Conservation (phyloP, 2,888 invertebrate species). For the Diaphora mendica region DNA sequence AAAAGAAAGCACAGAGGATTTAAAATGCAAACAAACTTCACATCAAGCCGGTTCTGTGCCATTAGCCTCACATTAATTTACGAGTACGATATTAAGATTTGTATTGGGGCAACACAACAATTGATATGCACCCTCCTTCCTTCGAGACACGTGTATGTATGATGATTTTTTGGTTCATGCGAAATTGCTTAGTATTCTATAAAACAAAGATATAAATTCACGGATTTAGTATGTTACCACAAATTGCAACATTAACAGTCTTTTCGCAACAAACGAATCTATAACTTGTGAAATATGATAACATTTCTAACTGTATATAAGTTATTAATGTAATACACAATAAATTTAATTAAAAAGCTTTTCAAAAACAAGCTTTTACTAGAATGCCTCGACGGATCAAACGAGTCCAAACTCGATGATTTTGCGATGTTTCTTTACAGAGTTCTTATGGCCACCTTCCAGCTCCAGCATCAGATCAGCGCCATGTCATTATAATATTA, state of each 20-base stretch:
- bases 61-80: constrained; percentile 69
- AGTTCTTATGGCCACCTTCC: no score
- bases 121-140: constrained; percentile 57
- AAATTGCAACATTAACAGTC: neutral
- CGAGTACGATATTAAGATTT: constrained; percentile 54
- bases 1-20: constrained; percentile 10
- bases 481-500: no score
- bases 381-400: no score
- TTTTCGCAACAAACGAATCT: neutral
- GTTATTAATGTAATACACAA: neutral
- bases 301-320: neutral
- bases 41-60: constrained; percentile 52
- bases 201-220: neutral
- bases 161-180: constrained; percentile 18
- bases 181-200: neutral
- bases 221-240: neutral
- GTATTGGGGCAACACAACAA: constrained; percentile 37
- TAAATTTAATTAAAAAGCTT: no score
- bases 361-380: no score
- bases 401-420: no score
- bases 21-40: constrained; percentile 47
- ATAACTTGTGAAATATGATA: no score
- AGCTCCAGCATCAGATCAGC: no score
- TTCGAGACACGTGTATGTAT: constrained; percentile 45
- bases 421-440: no score